Base-by-base conservation (phyloP, 2,797 vertebrate genomes). In the Numenius phaeopus region DNA sequence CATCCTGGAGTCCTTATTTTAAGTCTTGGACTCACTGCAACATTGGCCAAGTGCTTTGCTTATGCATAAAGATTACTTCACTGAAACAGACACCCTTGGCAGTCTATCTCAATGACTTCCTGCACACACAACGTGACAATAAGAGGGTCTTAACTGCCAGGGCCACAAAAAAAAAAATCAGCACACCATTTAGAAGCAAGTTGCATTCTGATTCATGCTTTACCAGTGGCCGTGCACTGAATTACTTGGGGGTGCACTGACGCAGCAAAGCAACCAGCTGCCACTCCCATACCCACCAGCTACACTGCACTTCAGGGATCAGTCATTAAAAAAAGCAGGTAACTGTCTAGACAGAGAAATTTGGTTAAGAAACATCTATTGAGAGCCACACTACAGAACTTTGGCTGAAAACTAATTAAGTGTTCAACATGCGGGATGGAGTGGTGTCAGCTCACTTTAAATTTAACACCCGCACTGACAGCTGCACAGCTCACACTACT, bases 401-500 rank as follows among this genome's bases (percentile, higher is more conserved):
- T 4, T 1, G 13, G 40, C 80, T 72, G 59, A 76, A 91, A 91
- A 50, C n/a, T 22, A 67, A 87, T 37, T 46, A 89, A 83, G 47
- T 6, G 23, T 37, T 89, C 50, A 82, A 72, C 24, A 19, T 14
- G 6, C 73, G 96, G 71, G 55, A 87, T 21, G 19, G 29, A 94
- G 64, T 21, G 11, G 64, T 75, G 59, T 84, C 81, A 93, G 44
- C 22, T 95, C 86, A 75, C 67, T 77, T 89, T 77, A 93, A 88
- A 94, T 89, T 40, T 90, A 92, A 92, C 72, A 87, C 75, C 55
- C 81, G 71, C 19, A 12, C 26, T 46, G 49, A 82, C 92, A 97
- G 91, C 87, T 91, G 89, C 49, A 86, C 64, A 83, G 66, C 79
- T 94, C 67, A 75, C 85, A 94, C 87, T 84, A 61, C 71, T 88